Conservation (phyloP, 1,140 invertebrate species). For the Laodelphax striatellus region DNA sequence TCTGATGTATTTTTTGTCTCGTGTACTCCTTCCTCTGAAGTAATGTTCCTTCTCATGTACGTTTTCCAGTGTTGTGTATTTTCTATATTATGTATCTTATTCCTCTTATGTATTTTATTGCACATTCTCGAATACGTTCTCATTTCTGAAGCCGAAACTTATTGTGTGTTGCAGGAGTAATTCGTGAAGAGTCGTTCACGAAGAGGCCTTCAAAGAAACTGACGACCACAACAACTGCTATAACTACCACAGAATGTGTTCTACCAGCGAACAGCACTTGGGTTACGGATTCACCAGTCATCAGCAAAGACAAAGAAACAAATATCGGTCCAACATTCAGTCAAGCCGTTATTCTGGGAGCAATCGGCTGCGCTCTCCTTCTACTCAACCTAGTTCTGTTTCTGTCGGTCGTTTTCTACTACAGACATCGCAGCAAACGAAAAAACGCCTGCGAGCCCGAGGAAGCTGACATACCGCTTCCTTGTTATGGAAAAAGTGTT, state of each 20-base stretch:
- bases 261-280: background rate
- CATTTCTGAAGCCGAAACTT: background rate
- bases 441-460: conserved; percentile 25
- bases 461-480: conserved; percentile 21
- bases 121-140: no score
- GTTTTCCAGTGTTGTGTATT: no score
- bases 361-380: conserved; percentile 80
- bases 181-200: background rate
- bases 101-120: no score
- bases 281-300: no score
- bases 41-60: no score
- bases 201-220: background rate
- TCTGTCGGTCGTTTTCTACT: conserved; percentile 79
- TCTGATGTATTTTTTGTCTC: no score
- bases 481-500: conserved; percentile 24
- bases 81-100: no score
- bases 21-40: no score
- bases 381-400: conserved; percentile 80
- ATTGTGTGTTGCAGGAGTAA: background rate
- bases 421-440: conserved; percentile 42
- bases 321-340: no score
- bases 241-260: background rate
- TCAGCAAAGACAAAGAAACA: no score
- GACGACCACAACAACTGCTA: background rate
- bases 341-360: conserved; percentile 69